A percentile compares a stretch with the other conserved stretches of the same genome.
These are phyloP conservation scores for Paelopatides confundens DNA, from an alignment of 53 echinoderm and acorn worm genomes.

Conservation along the genomic window DNA sequence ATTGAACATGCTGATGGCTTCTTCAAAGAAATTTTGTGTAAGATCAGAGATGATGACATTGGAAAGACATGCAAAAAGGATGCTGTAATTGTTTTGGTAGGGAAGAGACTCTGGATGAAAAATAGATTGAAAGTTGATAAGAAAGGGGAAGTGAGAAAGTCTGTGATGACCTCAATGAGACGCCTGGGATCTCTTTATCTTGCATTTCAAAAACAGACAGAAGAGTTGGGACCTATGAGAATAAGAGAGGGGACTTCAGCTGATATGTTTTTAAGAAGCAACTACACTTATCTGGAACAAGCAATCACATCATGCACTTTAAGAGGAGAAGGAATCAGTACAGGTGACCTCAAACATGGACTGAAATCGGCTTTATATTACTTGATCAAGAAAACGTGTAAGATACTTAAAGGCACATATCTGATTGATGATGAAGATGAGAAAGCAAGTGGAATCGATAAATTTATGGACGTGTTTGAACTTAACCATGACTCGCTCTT, in stretches of 20 bases:
- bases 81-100: conserved; percentile 55
- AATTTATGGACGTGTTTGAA: conserved; percentile 64
- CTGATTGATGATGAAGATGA: conserved; percentile 55
- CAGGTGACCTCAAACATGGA: background rate
- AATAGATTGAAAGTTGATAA: conserved; percentile 61
- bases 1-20: conserved; percentile 46
- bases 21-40: conserved; percentile 45
- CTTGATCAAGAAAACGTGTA: conserved; percentile 37
- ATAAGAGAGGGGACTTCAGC: conserved; percentile 29
- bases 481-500: conserved; percentile 62
- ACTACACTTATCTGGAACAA: conserved; percentile 58
- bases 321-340: background rate
- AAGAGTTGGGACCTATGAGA: conserved; percentile 31
- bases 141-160: conserved; percentile 61
- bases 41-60: conserved; percentile 54
- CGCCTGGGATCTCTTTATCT: conserved; percentile 63
- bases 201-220: conserved; percentile 47
- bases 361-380: conserved; percentile 71
- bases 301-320: conserved; percentile 54
- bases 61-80: conserved; percentile 58
- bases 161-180: conserved; percentile 76
- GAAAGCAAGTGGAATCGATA: conserved; percentile 57
- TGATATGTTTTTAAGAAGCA: conserved; percentile 72
- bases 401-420: conserved; percentile 58
- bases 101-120: conserved; percentile 73